Evolutionary conservation across 2,113 vertebrate species (phyloP).

Genomic region (Lagopus leucura): DNA sequence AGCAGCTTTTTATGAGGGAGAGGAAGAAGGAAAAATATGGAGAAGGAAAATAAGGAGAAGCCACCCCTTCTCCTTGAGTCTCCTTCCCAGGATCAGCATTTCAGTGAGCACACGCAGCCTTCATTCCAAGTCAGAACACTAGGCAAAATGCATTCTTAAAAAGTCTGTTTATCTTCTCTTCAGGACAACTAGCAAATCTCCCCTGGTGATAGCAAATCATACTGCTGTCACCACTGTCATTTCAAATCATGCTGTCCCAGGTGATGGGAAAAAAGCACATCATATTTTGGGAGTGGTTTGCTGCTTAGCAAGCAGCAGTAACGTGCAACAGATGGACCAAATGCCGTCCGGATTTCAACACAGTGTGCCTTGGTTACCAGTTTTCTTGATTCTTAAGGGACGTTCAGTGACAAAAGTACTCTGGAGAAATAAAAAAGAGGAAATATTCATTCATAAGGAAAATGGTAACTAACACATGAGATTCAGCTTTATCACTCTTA

Average conservation of each 20-base stretch:
- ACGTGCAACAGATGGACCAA: fast-evolving
- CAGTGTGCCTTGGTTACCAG: not conserved
- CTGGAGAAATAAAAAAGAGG: not conserved
- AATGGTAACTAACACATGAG: not conserved
- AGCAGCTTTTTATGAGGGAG: not conserved
- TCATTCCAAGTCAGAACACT: not conserved
- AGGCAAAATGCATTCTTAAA: not conserved
- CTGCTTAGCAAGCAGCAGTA: not conserved
- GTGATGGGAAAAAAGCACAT: not conserved
- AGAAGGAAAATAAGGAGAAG: not conserved
- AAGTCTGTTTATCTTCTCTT: not conserved
- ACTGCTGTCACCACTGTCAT: not conserved
- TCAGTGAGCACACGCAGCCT: too few relatives aligned
- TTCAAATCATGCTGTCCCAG: not conserved
- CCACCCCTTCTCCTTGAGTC: fast-evolving
- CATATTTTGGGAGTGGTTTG: not conserved
- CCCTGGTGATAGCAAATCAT: not conserved
- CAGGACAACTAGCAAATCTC: not conserved
- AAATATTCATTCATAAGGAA: not conserved
- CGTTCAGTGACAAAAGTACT: not conserved
- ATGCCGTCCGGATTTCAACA: not conserved
- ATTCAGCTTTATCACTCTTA: not conserved
- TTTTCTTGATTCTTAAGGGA: not conserved
- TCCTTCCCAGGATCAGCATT: not conserved
- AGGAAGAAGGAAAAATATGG: not conserved